Evolutionary conservation across 1,140 invertebrate genomes (phyloP), one percentile per base, ranked within the genome.

Genomic region (Drosophila kohkoa): DNA sequence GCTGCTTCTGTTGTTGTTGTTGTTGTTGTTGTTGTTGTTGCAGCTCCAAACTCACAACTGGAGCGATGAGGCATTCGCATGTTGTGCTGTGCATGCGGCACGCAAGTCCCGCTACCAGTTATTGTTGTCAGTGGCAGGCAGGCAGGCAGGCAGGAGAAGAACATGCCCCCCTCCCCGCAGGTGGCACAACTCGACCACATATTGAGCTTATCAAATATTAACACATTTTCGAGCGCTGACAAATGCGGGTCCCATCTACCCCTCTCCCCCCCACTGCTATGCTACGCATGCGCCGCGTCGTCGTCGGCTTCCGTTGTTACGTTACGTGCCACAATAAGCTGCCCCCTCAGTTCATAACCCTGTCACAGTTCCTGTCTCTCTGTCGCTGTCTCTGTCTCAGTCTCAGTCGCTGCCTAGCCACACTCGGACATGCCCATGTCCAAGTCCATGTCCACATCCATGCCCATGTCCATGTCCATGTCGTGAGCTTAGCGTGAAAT

Each of bases 201-300:
- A 90, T 90, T 77, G 80, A 80, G 86, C 77, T 90, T 86, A 90
- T 90, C 79, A 90, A 90, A 90, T 90, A 90, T 90, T 90, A 90
- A 90, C 87, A 90, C 81, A 90, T 90, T 86, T 80, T 70, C 82
- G 54, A 82, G 82, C 82, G 82, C 82, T 79, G 82, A 86, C 82
- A 86, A 75, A 76, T 76, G 75, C 67, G 79, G 75, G 70, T 60
- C 3, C 13, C n/a, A 41, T 41, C 35, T 3, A 8, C 3, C 1
- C 7, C 11, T 15, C 1, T n/a, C n/a, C 52, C 16, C n/a, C 20
- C 4, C 64, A 11, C 64, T 13, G 7, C 15, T 10, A 8, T 52
- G 64, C 48, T 51, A 72, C 75, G 64, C 79, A 68, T 79, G 75
- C 78, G 71, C 76, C 62, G 46, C 38, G 52, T 11, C 65, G 16